Base-by-base conservation (phyloP, 2,797 vertebrate genomes). In the Acipenser oxyrinchus region DNA sequence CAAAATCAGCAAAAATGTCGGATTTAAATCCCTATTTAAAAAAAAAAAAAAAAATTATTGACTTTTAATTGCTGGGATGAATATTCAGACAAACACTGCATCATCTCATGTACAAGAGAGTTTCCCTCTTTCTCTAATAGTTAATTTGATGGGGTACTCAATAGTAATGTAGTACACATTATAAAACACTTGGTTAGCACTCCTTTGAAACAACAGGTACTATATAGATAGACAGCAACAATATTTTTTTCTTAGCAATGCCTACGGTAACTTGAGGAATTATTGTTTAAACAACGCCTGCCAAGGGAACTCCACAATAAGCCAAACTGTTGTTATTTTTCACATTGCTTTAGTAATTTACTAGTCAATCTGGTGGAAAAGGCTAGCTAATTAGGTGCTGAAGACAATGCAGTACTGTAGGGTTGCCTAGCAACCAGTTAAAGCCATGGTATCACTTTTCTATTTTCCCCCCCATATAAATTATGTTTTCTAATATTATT, bases 351-450 rank as follows among this genome's bases (percentile, higher is more conserved):
- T 77, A 72, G 80, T 78, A 86, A 88, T 88, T 84, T 84, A 83
- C 81, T 81, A 75, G 74, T 76, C 73, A 72, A 37, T 37, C 37
- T 37, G 37, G 37, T 37, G 37, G 37, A 37, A 72, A 65, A 77
- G 76, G 72, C 72, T 68, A 65, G 79, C 81, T 86, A 85, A 89
- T 83, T 84, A 81, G 86, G 76, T 80, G 75, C 77, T 77, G 76
- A 77, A 71, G 70, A 71, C 66, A 77, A 77, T 73, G 72, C 78
- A 75, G 73, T 69, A 71, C 72, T 78, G 68, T 71, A 67, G 67
- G 63, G 87, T 88, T 87, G 85, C 86, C 79, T 88, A 87, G 89
- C 86, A 82, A 89, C 84, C 69, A 49, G 72, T 64, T 59, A 57
- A 62, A 57, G 37, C 66, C 64, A 67, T 68, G 68, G 65, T 68